Base-by-base conservation (phyloP, 2,888 invertebrate genomes). In the Drosophila paranaensis region DNA sequence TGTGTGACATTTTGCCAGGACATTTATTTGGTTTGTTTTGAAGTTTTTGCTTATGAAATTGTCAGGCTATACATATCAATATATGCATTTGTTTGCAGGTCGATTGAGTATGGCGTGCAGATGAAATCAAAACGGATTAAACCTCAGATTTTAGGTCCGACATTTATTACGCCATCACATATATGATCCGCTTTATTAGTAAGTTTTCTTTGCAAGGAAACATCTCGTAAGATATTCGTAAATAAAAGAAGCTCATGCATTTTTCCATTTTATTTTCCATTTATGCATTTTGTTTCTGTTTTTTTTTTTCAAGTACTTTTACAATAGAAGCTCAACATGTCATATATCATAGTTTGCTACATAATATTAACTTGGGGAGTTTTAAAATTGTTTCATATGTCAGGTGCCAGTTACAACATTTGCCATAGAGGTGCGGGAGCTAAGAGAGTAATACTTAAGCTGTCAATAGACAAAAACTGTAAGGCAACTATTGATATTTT, bases 11-110 rank as follows among this genome's bases (percentile, higher is more conserved):
- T 27, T 43, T 54, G 40, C 13, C 61, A 48, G 68, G 78, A 88
- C 85, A 85, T 84, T 84, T 85, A 85, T 84, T 78, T 65, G 86
- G 67, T 71, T 85, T 78, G 85, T 82, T 88, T 85, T 69, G 48
- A 70, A 80, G 65, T 71, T 81, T 71, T 71, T 74, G 58, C 58
- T 66, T 56, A 71, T 62, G 69, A 61, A 57, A 75, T 80, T 76
- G 71, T 57, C 58, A 60, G 53, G 6, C 14, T 63, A 63, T 63
- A 10, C 58, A 20, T 65, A 42, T 46, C 42, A 14, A 46, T 27
- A 27, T 20, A 20, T 20, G 20, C 20, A 20, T 20, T 20, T 20
- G 2, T 20, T 20, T 20, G 20, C 20, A 25, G 37, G 25, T 43
- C 43, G 37, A 25, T 57, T 61, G 51, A 50, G 37, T 14, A 39